Evolutionary conservation across 2,888 invertebrate genomes (phyloP).

Genomic region (Ennomos erosarius): DNA sequence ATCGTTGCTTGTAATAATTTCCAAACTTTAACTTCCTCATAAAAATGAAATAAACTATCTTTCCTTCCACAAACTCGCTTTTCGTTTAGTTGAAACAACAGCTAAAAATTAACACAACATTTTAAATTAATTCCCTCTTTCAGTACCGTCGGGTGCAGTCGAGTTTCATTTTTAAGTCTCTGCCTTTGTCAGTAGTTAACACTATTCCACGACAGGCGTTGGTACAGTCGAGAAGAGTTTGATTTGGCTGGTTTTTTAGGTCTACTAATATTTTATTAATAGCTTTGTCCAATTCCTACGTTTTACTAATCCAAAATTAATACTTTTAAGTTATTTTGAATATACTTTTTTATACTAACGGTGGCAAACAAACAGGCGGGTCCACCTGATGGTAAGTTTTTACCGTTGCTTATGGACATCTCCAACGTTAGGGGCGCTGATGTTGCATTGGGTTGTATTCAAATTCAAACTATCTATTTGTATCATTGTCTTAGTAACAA

Average conservation of each 20-base stretch:
- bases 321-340: not conserved
- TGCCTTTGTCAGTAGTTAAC: constrained; percentile 59
- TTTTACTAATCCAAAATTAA: constrained; percentile 12
- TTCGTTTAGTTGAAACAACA: constrained; percentile 38
- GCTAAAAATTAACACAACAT: constrained; percentile 55
- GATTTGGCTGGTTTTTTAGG: not conserved
- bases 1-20: no score
- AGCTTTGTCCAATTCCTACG: no score
- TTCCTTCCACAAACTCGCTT: constrained; percentile 5
- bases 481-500: no score
- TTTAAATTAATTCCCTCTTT: constrained; percentile 55
- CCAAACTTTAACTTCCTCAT: no score
- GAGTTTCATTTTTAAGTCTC: constrained; percentile 47
- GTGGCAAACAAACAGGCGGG: no score
- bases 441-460: no score
- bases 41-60: constrained; percentile 6
- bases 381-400: no score
- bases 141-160: constrained; percentile 57
- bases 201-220: constrained; percentile 62
- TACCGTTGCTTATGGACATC: no score
- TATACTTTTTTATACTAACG: no score
- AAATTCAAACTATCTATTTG: no score
- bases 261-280: no score
- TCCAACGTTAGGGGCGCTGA: no score
- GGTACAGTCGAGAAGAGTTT: constrained; percentile 34